phyloP scores from a whole-genome alignment of 2,113 vertebrate genomes.

The Columba janthina region DNA sequence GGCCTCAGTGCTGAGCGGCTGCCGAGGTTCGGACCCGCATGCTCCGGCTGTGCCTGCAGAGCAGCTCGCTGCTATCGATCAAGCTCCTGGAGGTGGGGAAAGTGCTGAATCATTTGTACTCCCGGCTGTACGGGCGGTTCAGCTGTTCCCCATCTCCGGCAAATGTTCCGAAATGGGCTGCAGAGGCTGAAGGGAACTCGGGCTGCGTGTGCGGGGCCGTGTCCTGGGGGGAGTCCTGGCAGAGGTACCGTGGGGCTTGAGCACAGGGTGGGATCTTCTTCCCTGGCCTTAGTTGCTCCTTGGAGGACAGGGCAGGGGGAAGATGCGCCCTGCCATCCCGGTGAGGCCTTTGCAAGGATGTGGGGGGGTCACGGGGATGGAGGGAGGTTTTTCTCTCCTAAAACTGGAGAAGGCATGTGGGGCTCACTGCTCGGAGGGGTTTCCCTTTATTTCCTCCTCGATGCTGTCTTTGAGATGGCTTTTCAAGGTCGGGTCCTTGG shows the following conservation, averaged over 20 bases:
- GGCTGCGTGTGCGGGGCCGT: neutral
- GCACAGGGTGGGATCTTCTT: accelerated
- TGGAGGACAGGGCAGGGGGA: neutral
- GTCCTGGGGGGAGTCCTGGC: neutral
- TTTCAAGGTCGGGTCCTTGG: constrained; percentile 46
- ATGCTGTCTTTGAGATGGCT: neutral
- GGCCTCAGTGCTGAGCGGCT: neutral
- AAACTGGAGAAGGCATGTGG: neutral
- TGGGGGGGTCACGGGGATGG: accelerated
- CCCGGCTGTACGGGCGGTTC: neutral
- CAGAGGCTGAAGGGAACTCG: neutral
- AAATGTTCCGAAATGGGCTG: neutral
- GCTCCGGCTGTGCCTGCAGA: neutral
- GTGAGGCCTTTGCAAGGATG: neutral
- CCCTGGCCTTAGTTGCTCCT: neutral
- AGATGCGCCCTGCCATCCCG: accelerated
- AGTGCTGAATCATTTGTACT: constrained; percentile 78
- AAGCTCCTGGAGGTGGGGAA: constrained; percentile 42
- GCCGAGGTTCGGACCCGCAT: neutral
- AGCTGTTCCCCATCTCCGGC: neutral
- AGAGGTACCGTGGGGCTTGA: neutral
- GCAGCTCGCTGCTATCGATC: constrained; percentile 15
- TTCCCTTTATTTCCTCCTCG: neutral
- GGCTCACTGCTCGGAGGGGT: accelerated
- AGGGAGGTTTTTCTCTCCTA: neutral